A percentile compares a stretch with the other conserved stretches of the same genome.
Evolutionary conservation across 2,113 vertebrate species (phyloP).

Genomic region (Galeopterus variegatus): DNA sequence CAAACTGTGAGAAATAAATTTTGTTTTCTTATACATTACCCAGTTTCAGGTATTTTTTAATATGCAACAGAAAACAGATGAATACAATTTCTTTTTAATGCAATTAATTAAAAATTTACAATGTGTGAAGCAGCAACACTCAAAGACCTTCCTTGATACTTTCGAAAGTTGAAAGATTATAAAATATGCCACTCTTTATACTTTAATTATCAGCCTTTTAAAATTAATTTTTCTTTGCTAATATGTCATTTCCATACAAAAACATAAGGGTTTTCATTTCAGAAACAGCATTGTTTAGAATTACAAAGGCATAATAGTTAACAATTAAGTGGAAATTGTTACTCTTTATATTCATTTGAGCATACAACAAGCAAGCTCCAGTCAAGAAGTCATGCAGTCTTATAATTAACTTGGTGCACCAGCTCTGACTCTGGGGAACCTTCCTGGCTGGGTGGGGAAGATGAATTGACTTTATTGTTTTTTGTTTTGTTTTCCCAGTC

Average conservation of each 20-base stretch:
- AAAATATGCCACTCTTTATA: not conserved
- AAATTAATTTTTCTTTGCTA: constrained; percentile 30
- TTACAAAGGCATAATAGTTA: constrained; percentile 30
- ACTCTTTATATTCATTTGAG: not conserved
- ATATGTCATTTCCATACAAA: not conserved
- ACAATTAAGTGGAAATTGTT: constrained; percentile 35
- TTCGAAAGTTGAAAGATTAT: not conserved
- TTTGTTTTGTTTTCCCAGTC: not conserved
- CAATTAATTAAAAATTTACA: not conserved
- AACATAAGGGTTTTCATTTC: not conserved
- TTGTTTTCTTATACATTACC: no score
- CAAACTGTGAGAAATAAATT: no score
- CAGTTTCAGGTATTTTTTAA: no score
- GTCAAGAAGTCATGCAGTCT: not conserved
- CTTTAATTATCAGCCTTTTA: not conserved
- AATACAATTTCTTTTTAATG: not conserved
- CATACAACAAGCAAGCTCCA: not conserved
- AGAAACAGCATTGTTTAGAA: constrained; percentile 40
- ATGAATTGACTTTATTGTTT: constrained; percentile 27
- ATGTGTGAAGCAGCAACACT: not conserved
- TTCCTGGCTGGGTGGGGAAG: not conserved
- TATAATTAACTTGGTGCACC: not conserved
- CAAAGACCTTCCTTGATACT: not conserved
- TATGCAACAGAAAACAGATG: no score
- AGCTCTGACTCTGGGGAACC: not conserved